These are phyloP conservation scores for Decapterus maruadsi DNA, from an alignment of 2,797 vertebrate species.

Conservation along the genomic window DNA sequence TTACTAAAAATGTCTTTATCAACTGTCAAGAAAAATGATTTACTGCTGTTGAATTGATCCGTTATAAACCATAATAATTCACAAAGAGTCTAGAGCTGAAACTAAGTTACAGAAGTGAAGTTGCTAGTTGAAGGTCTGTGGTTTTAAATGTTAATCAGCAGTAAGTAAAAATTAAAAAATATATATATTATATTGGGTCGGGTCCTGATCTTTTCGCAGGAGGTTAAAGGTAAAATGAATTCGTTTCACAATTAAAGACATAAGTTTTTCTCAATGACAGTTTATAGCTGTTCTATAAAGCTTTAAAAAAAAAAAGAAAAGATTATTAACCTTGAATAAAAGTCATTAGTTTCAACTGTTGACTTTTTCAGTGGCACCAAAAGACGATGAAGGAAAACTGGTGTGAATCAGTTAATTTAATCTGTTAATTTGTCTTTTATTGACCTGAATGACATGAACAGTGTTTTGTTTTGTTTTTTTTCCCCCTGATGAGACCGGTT, in stretches of 20 bases:
- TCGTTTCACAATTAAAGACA: too few relatives aligned
- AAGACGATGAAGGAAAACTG: background rate
- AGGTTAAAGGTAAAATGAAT: background rate
- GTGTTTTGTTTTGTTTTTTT: too few relatives aligned
- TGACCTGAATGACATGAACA: background rate
- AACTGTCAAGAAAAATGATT: slow-evolving; percentile 19
- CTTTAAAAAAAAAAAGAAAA: too few relatives aligned
- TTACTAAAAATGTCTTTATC: slow-evolving; percentile 14
- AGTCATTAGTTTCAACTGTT: background rate
- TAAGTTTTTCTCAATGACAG: background rate
- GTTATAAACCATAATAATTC: background rate
- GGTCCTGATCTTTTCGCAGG: background rate
- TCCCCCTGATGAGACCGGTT: background rate
- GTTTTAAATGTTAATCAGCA: background rate
- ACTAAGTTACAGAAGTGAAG: too few relatives aligned
- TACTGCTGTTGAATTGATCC: background rate
- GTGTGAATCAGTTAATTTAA: background rate
- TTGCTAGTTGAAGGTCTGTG: too few relatives aligned
- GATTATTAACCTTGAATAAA: background rate
- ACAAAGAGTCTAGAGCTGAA: background rate
- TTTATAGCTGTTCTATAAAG: background rate
- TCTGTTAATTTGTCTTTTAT: background rate
- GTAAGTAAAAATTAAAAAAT: too few relatives aligned
- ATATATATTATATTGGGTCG: too few relatives aligned
- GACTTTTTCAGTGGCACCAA: background rate